Percentiles rank a stretch among this genome's conserved stretches.
These are phyloP conservation scores for Chrysolina haemoptera DNA, from an alignment of 2,888 invertebrate genomes.

Conservation along the genomic window DNA sequence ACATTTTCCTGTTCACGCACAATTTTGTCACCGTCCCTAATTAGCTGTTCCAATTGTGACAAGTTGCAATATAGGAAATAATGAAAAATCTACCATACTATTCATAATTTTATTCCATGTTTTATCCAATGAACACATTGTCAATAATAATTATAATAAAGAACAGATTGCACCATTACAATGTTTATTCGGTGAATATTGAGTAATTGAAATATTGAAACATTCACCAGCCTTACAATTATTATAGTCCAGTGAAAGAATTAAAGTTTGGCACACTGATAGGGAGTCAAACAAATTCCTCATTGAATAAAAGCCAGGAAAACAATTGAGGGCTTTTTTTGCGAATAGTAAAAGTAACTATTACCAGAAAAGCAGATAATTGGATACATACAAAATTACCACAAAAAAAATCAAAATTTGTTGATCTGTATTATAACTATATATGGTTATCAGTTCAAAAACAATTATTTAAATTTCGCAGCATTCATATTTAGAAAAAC, in stretches of 20 bases:
- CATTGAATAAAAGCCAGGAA: neutral
- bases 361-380: too few relatives aligned
- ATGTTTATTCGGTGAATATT: conserved; percentile 48
- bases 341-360: neutral
- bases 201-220: conserved; percentile 29
- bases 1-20: too few relatives aligned
- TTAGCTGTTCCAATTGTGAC: neutral
- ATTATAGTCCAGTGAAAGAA: conserved; percentile 25
- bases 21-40: too few relatives aligned
- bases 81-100: conserved; percentile 38
- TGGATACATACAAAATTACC: too few relatives aligned
- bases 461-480: too few relatives aligned
- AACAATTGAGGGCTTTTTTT: too few relatives aligned
- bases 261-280: conserved; percentile 44
- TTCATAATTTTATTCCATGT: conserved; percentile 66
- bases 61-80: neutral
- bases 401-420: too few relatives aligned
- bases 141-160: conserved; percentile 61
- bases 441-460: too few relatives aligned
- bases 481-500: too few relatives aligned
- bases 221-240: neutral
- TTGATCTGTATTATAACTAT: too few relatives aligned
- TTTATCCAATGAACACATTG: conserved; percentile 70
- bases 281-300: neutral
- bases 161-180: conserved; percentile 68